phyloP scores from a whole-genome alignment of 1,140 invertebrate genomes.

The Zophobas morio region DNA sequence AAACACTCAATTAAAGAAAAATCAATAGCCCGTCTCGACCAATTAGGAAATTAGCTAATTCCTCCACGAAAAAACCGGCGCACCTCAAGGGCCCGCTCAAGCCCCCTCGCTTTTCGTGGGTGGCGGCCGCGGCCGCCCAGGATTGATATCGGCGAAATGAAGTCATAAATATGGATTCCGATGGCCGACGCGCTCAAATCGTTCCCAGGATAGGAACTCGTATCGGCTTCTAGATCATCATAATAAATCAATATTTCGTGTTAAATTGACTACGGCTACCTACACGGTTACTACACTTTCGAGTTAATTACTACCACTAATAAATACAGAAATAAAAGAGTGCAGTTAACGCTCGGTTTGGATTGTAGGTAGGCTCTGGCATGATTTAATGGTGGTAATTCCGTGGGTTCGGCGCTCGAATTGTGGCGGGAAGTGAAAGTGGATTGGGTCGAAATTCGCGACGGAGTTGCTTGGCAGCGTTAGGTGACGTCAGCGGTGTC shows the following conservation, averaged over 20 bases:
- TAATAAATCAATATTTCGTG: constrained; percentile 49
- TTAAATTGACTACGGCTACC: constrained; percentile 44
- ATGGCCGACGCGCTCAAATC: constrained; percentile 18
- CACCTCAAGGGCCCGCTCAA: too few relatives aligned
- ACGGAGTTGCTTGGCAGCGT: too few relatives aligned
- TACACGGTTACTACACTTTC: constrained; percentile 47
- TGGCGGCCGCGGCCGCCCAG: too few relatives aligned
- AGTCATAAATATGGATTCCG: constrained; percentile 34
- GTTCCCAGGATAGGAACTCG: constrained; percentile 31
- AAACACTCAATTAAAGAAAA: too few relatives aligned
- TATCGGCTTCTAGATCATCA: constrained; percentile 34
- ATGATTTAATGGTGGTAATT: constrained; percentile 15
- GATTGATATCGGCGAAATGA: background rate
- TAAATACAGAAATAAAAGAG: constrained; percentile 41
- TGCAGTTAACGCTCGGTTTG: background rate
- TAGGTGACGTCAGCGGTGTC: too few relatives aligned
- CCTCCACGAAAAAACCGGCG: too few relatives aligned
- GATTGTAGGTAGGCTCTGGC: constrained; percentile 23
- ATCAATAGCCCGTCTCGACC: too few relatives aligned
- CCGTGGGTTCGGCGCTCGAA: background rate
- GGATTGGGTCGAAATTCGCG: too few relatives aligned
- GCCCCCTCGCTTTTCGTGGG: too few relatives aligned
- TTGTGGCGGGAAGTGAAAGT: too few relatives aligned
- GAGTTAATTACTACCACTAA: constrained; percentile 46
- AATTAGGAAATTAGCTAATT: too few relatives aligned